phyloP scores from a whole-genome alignment of 2,888 invertebrate species.

The Drosophila yooni region DNA sequence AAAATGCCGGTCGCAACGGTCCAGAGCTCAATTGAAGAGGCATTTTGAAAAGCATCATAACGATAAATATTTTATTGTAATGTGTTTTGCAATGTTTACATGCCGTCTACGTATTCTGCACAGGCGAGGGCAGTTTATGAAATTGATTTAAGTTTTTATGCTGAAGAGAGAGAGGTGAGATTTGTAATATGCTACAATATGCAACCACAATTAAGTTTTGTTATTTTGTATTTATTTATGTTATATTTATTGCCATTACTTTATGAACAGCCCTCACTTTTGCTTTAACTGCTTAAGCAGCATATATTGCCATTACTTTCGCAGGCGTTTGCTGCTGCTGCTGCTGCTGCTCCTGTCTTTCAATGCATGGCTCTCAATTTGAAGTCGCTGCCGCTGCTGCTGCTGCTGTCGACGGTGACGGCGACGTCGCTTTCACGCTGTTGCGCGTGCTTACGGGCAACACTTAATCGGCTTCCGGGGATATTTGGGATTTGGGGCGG shows the following conservation, averaged over 20 bases:
- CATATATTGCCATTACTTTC: slow-evolving; percentile 69
- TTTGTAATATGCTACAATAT: not conserved
- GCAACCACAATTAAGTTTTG: not conserved
- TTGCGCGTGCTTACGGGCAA: slow-evolving; percentile 76
- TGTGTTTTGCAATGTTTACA: slow-evolving; percentile 76
- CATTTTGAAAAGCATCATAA: slow-evolving; percentile 81
- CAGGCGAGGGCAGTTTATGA: slow-evolving; percentile 29
- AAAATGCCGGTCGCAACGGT: slow-evolving; percentile 41
- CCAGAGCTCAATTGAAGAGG: slow-evolving; percentile 81
- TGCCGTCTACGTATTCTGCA: slow-evolving; percentile 54
- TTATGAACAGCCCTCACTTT: slow-evolving; percentile 18
- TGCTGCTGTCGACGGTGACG: slow-evolving; percentile 19
- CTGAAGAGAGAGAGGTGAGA: not conserved
- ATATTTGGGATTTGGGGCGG: slow-evolving; percentile 81
- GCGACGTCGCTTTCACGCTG: slow-evolving; percentile 64
- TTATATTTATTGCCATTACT: not conserved
- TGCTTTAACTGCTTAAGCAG: slow-evolving; percentile 55
- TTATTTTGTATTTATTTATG: not conserved
- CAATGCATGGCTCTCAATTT: slow-evolving; percentile 62
- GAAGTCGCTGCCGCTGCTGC: slow-evolving; percentile 46
- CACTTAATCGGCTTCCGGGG: slow-evolving; percentile 82
- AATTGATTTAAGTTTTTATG: not conserved
- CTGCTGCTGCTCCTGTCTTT: slow-evolving; percentile 4
- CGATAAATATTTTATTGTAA: slow-evolving; percentile 83
- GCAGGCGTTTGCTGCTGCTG: slow-evolving; percentile 35